phyloP scores from a whole-genome alignment of 2,888 invertebrate genomes.

The Drosophila rellima region DNA sequence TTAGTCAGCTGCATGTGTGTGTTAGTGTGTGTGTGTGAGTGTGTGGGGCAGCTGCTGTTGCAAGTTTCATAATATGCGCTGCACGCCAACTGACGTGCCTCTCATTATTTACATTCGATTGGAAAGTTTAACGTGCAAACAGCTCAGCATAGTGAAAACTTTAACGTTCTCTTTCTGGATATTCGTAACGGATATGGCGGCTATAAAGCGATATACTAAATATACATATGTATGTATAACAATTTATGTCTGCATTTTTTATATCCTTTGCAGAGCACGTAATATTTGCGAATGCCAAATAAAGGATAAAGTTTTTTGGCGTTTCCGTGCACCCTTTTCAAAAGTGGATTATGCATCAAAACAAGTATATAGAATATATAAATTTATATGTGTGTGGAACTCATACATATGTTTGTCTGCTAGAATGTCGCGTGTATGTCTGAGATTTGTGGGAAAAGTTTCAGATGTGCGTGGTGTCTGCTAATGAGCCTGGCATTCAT shows the following conservation, averaged over 20 bases:
- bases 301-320: constrained; percentile 76
- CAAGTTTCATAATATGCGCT: constrained; percentile 23
- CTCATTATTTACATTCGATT: constrained; percentile 82
- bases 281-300: constrained; percentile 60
- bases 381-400: neutral
- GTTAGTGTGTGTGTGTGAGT: constrained; percentile 9
- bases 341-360: constrained; percentile 74
- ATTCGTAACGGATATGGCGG: constrained; percentile 30
- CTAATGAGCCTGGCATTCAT: constrained; percentile 75
- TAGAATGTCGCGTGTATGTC: constrained; percentile 6
- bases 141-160: constrained; percentile 59
- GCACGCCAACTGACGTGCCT: constrained; percentile 57
- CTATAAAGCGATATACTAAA: constrained; percentile 21
- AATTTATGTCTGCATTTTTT: constrained; percentile 21
- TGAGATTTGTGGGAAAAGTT: constrained; percentile 57
- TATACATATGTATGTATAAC: constrained; percentile 25
- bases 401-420: constrained; percentile 5
- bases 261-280: constrained; percentile 62
- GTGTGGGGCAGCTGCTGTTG: constrained; percentile 13
- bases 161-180: constrained; percentile 48
- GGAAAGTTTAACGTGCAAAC: constrained; percentile 80
- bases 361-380: constrained; percentile 23
- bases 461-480: constrained; percentile 59
- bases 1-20: constrained; percentile 13
- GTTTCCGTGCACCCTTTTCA: constrained; percentile 56